Evolutionary conservation across 2,888 invertebrate species (phyloP).

Genomic region (Mimumesa dahlbomi): DNA sequence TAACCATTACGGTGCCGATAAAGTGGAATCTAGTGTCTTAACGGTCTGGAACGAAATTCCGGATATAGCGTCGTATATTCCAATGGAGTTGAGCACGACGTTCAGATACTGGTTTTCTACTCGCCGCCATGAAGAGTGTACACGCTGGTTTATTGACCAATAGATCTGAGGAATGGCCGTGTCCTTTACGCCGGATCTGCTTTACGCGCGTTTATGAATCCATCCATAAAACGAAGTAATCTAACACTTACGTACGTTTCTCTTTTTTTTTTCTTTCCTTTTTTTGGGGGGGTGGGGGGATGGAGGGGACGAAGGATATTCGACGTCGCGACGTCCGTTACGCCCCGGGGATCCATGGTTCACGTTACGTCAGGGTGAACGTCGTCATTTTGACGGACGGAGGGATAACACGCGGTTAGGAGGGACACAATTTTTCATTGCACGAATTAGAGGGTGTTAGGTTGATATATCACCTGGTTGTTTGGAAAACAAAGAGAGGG

Average conservation of each 20-base stretch:
- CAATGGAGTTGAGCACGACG: constrained; percentile 76
- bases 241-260: background rate
- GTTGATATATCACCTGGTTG: no score
- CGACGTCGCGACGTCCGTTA: no score
- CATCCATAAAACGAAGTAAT: constrained; percentile 15
- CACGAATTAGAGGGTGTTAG: no score
- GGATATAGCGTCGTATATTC: constrained; percentile 76
- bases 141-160: constrained; percentile 60
- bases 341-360: no score
- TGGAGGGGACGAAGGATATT: no score
- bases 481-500: no score
- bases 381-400: no score
- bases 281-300: no score
- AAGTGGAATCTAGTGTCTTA: constrained; percentile 79
- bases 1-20: constrained; percentile 79
- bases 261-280: no score
- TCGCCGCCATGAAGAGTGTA: constrained; percentile 49
- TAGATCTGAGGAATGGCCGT: constrained; percentile 52
- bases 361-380: no score
- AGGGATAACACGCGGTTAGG: no score
- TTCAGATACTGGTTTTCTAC: constrained; percentile 61
- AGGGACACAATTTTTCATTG: no score
- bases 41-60: constrained; percentile 78
- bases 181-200: constrained; percentile 20
- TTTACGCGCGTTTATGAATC: constrained; percentile 41